Evolutionary conservation across 2,888 invertebrate genomes (phyloP).

Genomic region (Watsonalla binaria): DNA sequence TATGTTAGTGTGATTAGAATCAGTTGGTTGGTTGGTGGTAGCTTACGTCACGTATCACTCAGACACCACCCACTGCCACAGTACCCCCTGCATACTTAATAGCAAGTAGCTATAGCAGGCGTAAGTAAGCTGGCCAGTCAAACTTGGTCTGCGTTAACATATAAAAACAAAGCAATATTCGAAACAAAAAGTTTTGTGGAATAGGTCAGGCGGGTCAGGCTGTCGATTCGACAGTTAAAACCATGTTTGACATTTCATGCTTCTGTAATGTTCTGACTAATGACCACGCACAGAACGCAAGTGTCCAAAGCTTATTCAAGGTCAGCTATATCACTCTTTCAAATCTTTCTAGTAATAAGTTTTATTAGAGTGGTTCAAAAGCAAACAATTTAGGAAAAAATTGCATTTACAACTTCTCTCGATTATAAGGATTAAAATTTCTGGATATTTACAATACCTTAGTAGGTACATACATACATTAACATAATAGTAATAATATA

Average conservation of each 20-base stretch:
- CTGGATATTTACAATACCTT: no score
- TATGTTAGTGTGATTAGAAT: slow-evolving; percentile 59
- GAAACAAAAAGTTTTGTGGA: background rate
- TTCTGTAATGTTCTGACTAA: background rate
- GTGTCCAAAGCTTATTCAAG: background rate
- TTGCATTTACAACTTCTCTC: no score
- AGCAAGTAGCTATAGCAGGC: slow-evolving; percentile 26
- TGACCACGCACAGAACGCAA: background rate
- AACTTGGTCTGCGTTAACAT: slow-evolving; percentile 21
- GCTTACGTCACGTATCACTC: slow-evolving; percentile 46
- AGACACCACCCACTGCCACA: slow-evolving; percentile 8
- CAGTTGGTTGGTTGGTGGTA: slow-evolving; percentile 35
- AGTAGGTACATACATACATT: no score
- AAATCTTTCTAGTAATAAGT: background rate
- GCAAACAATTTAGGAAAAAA: no score
- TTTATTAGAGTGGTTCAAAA: no score
- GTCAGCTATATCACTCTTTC: background rate
- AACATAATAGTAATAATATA: no score
- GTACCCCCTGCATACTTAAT: slow-evolving; percentile 19
- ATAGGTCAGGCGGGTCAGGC: background rate
- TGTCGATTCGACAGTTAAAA: background rate
- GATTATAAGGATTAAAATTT: no score
- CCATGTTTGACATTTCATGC: slow-evolving; percentile 1
- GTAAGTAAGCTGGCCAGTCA: slow-evolving; percentile 15
- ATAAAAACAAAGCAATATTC: slow-evolving; percentile 1